Base-by-base conservation (phyloP, 2,888 invertebrate genomes). In the Toxonevra muliebris region DNA sequence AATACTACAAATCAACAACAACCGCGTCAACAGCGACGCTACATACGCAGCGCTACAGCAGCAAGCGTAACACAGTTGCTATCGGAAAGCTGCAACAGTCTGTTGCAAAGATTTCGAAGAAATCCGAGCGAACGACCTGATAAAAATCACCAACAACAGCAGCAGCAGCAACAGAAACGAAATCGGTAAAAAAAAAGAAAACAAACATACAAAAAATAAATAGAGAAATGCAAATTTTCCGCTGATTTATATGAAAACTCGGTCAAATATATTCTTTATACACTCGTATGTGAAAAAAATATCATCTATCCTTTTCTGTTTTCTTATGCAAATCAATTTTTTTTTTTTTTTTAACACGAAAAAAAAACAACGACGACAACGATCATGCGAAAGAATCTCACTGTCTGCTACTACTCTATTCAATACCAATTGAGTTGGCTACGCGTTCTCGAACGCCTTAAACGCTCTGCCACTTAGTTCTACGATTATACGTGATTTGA, bases 61-160 rank as follows among this genome's bases (percentile, higher is more conserved):
- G 90, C 91, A 62, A 94, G 94, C 86, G 93, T 95, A 77, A 92
- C 94, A 73, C 95, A 95, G 86, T 87, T 95, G 79, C 87, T 95
- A 76, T 92, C 92, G 76, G 95, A 95, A 83, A 94, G 94, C 76
- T 95, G 94, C 86, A 92, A 93, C 79, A 95, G 90, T 86, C 88
- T 95, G 75, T 88, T 95, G 78, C 94, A 94, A 82, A 89, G 94
- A 75, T 87, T 95, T 78, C 89, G 92, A 73, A 89, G 94, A 71
- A 93, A 93, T 60, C 93, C 93, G 52, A 93, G 93, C 61, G 90
- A 90, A 85, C 89, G 89, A 84, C 86, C 86, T 74, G 89, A 89
- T 80, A 85, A 86, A 76, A 80, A 40, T 58, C 71, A 75, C n/a
- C 75, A 75, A 62, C 76, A 76, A 66, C 74, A 74, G 61, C 72